These are phyloP conservation scores for Petrocephalus microphthalmus DNA, from an alignment of 2,113 vertebrate species.

Conservation along the genomic window DNA sequence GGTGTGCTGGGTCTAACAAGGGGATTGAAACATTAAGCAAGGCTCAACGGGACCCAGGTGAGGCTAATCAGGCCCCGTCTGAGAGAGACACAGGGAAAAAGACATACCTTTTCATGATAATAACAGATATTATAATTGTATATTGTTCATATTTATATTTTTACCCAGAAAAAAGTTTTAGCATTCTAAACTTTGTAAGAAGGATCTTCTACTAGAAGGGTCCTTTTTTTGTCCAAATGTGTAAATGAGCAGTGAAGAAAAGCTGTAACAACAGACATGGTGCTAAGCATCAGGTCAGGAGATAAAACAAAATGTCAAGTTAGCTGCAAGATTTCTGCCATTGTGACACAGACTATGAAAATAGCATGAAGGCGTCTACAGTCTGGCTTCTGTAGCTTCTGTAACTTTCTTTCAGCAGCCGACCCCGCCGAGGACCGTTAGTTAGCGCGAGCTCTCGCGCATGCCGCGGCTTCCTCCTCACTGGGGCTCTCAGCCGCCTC, in stretches of 20 bases:
- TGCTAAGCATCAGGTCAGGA: slow-evolving; percentile 9
- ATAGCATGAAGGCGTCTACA: not conserved
- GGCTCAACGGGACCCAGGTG: too few relatives aligned
- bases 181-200: not conserved
- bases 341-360: not conserved
- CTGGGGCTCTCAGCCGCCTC: not conserved
- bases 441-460: slow-evolving; percentile 41
- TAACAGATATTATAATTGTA: too few relatives aligned
- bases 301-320: not conserved
- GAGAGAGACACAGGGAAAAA: too few relatives aligned
- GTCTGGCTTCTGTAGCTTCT: not conserved
- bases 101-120: too few relatives aligned
- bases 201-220: not conserved
- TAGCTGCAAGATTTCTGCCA: slow-evolving; percentile 18
- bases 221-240: not conserved
- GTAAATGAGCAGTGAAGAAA: not conserved
- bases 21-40: too few relatives aligned
- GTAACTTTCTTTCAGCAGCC: not conserved
- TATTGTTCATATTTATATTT: too few relatives aligned
- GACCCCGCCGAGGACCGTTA: slow-evolving; percentile 43
- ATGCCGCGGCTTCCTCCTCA: not conserved
- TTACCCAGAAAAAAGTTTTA: not conserved
- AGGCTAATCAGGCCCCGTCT: too few relatives aligned
- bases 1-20: too few relatives aligned
- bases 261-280: not conserved